Evolutionary conservation across 1,140 invertebrate species (phyloP).

Genomic region (Prorops nasuta): DNA sequence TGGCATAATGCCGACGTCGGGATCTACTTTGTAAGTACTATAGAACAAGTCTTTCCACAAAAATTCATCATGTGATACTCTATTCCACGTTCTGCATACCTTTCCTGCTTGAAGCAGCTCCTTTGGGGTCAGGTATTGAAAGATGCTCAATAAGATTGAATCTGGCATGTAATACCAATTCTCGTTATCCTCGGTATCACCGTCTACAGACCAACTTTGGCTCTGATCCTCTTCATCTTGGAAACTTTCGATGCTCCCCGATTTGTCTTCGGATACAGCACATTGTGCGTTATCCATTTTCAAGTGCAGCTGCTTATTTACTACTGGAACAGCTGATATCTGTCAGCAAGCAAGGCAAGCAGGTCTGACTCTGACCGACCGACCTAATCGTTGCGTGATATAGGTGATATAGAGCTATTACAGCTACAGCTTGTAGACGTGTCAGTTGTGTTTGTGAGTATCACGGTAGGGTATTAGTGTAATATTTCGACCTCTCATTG

Average conservation of each 20-base stretch:
- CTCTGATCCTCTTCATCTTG: conserved; percentile 7
- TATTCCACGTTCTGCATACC: conserved; percentile 63
- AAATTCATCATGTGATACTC: conserved; percentile 65
- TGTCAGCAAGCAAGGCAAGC: conserved; percentile 27
- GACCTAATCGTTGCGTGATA: too few species aligned
- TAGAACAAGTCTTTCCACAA: conserved; percentile 71
- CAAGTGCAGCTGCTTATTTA: conserved; percentile 32
- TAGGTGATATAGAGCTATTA: too few species aligned
- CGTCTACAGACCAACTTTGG: conserved; percentile 9
- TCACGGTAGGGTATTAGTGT: too few species aligned
- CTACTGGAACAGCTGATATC: conserved; percentile 40
- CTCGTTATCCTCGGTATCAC: conserved; percentile 8
- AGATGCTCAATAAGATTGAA: conserved; percentile 67
- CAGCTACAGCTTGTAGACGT: too few species aligned
- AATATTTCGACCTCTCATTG: too few species aligned
- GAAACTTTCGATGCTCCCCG: conserved; percentile 4
- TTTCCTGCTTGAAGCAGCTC: conserved; percentile 61
- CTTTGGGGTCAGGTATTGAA: conserved; percentile 61
- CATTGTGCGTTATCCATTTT: conserved; percentile 28
- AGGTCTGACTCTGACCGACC: too few species aligned
- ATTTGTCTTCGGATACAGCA: conserved; percentile 1
- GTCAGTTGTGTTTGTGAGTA: too few species aligned
- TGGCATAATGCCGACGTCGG: conserved; percentile 63
- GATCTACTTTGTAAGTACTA: conserved; percentile 66
- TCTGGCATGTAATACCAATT: conserved; percentile 68